A percentile compares a stretch with the other conserved stretches of the same genome.
These are phyloP conservation scores for Ophion ellenae DNA, from an alignment of 2,888 invertebrate species.

Conservation along the genomic window DNA sequence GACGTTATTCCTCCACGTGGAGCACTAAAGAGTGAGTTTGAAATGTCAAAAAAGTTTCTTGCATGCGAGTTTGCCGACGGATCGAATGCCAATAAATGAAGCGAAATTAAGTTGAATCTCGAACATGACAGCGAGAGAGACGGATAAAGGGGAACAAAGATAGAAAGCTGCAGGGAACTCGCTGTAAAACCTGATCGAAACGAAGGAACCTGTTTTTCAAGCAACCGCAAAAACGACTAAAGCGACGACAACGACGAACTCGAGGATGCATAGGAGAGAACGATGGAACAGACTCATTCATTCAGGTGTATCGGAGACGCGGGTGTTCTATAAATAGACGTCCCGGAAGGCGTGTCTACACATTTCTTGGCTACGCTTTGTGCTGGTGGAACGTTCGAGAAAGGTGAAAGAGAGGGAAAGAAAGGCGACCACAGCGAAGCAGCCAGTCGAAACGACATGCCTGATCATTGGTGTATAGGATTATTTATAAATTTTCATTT, in stretches of 20 bases:
- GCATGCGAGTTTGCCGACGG: constrained; percentile 25
- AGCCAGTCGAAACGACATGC: constrained; percentile 1
- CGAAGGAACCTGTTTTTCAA: constrained; percentile 61
- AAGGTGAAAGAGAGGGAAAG: constrained; percentile 40
- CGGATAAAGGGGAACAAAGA: constrained; percentile 28
- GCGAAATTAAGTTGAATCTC: not conserved
- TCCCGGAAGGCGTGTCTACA: constrained; percentile 76
- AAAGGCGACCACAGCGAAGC: constrained; percentile 1
- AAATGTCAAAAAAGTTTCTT: constrained; percentile 29
- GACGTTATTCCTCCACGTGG: not conserved
- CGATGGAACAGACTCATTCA: constrained; percentile 62
- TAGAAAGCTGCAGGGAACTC: constrained; percentile 54
- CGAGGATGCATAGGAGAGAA: constrained; percentile 35
- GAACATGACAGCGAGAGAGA: constrained; percentile 44
- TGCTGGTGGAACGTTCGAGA: constrained; percentile 44
- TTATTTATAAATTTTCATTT: no score
- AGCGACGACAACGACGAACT: constrained; percentile 15
- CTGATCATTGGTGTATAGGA: no score
- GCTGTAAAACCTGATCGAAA: constrained; percentile 48
- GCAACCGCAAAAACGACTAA: constrained; percentile 22
- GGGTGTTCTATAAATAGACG: constrained; percentile 79
- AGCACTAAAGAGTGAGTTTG: not conserved
- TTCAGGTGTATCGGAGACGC: constrained; percentile 59
- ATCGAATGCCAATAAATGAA: constrained; percentile 25
- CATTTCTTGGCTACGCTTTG: constrained; percentile 34